A percentile compares a stretch with the other conserved stretches of the same genome.
phyloP scores from a whole-genome alignment of 2,888 invertebrate genomes.

The Patella caerulea region DNA sequence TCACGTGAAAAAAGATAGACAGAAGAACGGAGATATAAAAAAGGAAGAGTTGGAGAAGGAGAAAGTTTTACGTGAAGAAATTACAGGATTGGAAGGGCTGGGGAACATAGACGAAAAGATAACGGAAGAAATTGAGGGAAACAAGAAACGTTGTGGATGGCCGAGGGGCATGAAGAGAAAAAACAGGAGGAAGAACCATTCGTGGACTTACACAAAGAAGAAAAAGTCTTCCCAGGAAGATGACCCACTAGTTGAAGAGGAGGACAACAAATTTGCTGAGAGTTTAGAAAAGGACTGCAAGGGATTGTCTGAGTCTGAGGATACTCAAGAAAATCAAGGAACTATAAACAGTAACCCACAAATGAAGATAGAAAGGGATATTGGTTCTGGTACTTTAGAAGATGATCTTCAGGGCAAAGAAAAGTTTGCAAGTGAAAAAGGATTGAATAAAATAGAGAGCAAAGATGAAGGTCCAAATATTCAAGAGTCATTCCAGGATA shows the following conservation, averaged over 20 bases:
- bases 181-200: slow-evolving; percentile 50
- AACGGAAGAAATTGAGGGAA: slow-evolving; percentile 28
- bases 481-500: too few species aligned
- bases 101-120: slow-evolving; percentile 43
- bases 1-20: slow-evolving; percentile 54
- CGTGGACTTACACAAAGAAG: slow-evolving; percentile 60
- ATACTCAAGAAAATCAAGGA: too few species aligned
- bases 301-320: too few species aligned
- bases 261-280: background rate
- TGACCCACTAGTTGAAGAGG: background rate
- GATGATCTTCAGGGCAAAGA: background rate
- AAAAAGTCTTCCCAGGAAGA: slow-evolving; percentile 37
- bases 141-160: slow-evolving; percentile 42
- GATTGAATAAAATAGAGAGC: background rate
- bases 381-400: background rate
- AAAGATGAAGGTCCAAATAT: too few species aligned
- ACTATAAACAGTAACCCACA: too few species aligned
- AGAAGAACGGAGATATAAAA: slow-evolving; percentile 43
- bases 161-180: slow-evolving; percentile 54
- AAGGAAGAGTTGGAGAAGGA: slow-evolving; percentile 42
- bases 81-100: slow-evolving; percentile 43
- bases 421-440: background rate
- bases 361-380: too few species aligned
- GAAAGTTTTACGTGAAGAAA: slow-evolving; percentile 30
- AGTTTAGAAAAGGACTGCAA: background rate